Base-by-base conservation (phyloP, 2,888 invertebrate species). In the Calliopum simillimum region DNA sequence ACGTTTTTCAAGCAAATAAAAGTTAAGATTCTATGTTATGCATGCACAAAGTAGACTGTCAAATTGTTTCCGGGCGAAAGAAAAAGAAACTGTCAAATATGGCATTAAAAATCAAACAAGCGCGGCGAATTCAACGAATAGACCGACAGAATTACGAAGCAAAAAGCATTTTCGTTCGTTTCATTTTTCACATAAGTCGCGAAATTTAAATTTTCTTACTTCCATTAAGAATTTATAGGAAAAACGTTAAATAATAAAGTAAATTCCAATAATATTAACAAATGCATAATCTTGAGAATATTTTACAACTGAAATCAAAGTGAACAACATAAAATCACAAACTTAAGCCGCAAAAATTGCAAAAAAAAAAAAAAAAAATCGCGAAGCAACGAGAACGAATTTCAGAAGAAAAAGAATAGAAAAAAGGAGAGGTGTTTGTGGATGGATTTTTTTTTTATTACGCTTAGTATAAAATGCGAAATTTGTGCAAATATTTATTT, bases 161-260 rank as follows among this genome's bases (percentile, higher is more conserved):
- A 44, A 12, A 44, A 25, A 69, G 58, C 62, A 69, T 68, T 75
- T 79, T 41, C 59, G 73, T 75, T 71, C 77, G 78, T 23, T 73
- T 53, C 67, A 76, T 75, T 74, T 78, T 64, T 72, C 72, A 71
- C 75, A 75, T 76, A 78, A 79, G 77, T 78, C 62, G 79, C 79
- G 78, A 80, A 79, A 78, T 79, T 79, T 79, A 78, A 79, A 79
- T 78, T 33, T 75, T 80, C 76, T 72, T 79, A 80, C 79, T 80
- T 80, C 79, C 80, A 80, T 77, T 79, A 79, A 56, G 19, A 51
- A 59, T 64, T 14, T 56, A 44, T 65, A 70, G 33, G 62, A 19
- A 65, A 12, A 19, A 8, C 51, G 43, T n/a, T 11, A 41, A n/a
- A 64, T 25, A 64, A 41, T 53, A 41, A 46, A 62, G 25, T 12